phyloP scores from a whole-genome alignment of 2,113 vertebrate species.

The Bubo bubo region DNA sequence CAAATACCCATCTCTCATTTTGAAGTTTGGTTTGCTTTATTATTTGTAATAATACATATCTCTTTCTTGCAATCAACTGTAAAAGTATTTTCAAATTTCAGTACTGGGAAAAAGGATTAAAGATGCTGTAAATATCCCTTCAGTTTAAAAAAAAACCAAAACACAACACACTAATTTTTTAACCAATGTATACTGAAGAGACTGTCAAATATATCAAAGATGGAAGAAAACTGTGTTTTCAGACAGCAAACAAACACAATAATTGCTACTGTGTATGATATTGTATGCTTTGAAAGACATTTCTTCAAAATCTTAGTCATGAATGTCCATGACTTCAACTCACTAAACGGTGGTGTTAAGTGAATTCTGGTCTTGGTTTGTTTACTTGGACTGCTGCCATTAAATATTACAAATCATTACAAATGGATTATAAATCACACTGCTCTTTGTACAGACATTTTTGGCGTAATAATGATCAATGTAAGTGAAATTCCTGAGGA shows the following conservation, averaged over 20 bases:
- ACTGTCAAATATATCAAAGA: background rate
- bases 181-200: background rate
- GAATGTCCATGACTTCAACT: background rate
- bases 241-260: background rate
- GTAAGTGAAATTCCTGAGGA: background rate
- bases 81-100: background rate
- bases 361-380: background rate
- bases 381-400: background rate
- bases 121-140: background rate
- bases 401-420: background rate
- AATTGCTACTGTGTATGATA: background rate
- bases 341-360: background rate
- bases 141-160: background rate
- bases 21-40: background rate
- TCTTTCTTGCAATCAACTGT: background rate
- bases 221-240: background rate
- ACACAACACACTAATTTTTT: fast-evolving
- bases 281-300: background rate
- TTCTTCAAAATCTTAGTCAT: background rate
- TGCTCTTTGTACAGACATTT: background rate
- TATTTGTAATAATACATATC: background rate
- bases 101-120: background rate
- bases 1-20: background rate
- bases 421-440: background rate
- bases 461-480: background rate